Base-by-base conservation (phyloP, 2,888 invertebrate genomes). In the Dinocampus coccinellae region DNA sequence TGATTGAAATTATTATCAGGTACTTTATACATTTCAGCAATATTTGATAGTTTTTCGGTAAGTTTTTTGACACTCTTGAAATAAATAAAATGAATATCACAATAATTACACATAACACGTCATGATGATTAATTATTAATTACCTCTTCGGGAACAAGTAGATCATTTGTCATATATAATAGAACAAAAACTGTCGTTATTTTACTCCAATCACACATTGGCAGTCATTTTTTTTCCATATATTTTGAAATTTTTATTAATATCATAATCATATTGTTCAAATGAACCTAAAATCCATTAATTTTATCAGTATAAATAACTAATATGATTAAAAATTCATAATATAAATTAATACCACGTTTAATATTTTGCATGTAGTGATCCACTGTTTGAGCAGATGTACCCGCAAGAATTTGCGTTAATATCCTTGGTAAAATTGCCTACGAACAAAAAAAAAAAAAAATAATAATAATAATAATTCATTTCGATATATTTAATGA, bases 101-200 rank as follows among this genome's bases (percentile, higher is more conserved):
- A n/a, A 9, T 11, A 1, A 61, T 34, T 62, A 34, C 36, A 6
- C 20, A 42, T 11, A 24, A 6, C 2, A 62, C 39, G 0, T 10
- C 13, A 20, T 20, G 34, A 53, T 42, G 4, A 53, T 20, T 20
- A 20, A 10, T 16, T n/a, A 11, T 26, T 39, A 7, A 26, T 53
- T 71, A 76, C 76, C 75, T 71, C 57, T 55, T 73, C 42, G 7
- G 55, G 16, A 26, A 70, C 53, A 11, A 82, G 3, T 13, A 42
- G 11, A 70, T 83, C 83, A 22, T 77, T 79, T 4, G 68, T 42
- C 24, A 76, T 77, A 64, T 81, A 83, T 69, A 81, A 67, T 70
- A 82, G 53, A 53, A 77, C 80, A 2, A 76, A 70, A 13, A 77
- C 76, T 11, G 74, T 73, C 22, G 72, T 74, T 61, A 79, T 73